Evolutionary conservation across 2,113 vertebrate genomes (phyloP).

Genomic region (Pseudorectes ferrugineus): DNA sequence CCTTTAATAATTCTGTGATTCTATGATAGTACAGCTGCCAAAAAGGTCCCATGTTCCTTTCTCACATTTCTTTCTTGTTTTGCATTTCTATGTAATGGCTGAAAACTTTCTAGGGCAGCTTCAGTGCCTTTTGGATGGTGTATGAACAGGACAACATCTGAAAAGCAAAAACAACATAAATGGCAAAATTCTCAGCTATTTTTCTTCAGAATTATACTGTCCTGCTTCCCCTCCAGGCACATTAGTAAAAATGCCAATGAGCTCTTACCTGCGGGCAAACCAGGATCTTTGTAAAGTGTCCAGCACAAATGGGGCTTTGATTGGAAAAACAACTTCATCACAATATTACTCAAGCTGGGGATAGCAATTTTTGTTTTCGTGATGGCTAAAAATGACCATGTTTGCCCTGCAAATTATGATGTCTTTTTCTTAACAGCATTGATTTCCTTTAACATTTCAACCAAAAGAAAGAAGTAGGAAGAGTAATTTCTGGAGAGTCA

Average conservation of each 20-base stretch:
- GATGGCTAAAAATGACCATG: slow-evolving; percentile 22
- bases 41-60: not conserved
- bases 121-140: not conserved
- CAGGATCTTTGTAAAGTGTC: not conserved
- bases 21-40: rapidly evolving
- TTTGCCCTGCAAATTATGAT: slow-evolving; percentile 36
- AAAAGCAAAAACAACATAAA: not conserved
- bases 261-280: not conserved
- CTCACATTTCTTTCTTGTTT: not conserved
- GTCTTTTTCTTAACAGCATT: slow-evolving; percentile 45
- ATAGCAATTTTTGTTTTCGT: slow-evolving; percentile 33
- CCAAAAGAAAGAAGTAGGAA: not conserved
- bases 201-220: not conserved
- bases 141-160: not conserved
- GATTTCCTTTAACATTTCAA: slow-evolving; percentile 59
- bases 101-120: not conserved
- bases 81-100: not conserved
- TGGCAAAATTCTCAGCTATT: not conserved
- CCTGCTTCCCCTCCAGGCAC: not conserved
- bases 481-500: slow-evolving; percentile 31
- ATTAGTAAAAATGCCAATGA: slow-evolving; percentile 25
- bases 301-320: slow-evolving; percentile 13
- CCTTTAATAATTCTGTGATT: too few relatives aligned
- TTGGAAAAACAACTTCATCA: slow-evolving; percentile 44
- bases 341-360: slow-evolving; percentile 13